These are phyloP conservation scores for Beris morrisii DNA, from an alignment of 2,888 invertebrate genomes.

Conservation along the genomic window DNA sequence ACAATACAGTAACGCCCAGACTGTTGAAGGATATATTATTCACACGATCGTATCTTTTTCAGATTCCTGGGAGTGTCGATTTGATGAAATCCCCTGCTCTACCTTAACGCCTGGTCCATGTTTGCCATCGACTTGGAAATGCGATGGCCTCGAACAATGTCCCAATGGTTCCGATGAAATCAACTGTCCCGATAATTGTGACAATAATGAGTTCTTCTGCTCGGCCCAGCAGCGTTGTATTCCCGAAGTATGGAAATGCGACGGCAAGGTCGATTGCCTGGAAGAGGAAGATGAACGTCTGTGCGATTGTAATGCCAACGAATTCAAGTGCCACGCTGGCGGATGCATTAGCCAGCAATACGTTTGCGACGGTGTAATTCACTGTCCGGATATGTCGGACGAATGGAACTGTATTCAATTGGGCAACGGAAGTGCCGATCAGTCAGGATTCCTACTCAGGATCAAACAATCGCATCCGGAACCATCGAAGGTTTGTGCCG, in stretches of 20 bases:
- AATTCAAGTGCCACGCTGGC: conserved; percentile 62
- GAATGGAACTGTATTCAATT: conserved; percentile 62
- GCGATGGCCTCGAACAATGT: conserved; percentile 63
- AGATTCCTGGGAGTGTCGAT: conserved; percentile 59
- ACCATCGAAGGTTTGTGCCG: conserved; percentile 56
- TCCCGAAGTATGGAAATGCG: conserved; percentile 62
- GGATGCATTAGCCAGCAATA: conserved; percentile 60
- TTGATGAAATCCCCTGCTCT: conserved; percentile 62
- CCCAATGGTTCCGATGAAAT: conserved; percentile 61
- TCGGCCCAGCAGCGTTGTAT: conserved; percentile 63
- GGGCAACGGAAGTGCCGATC: conserved; percentile 37
- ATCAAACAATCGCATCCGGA: conserved; percentile 40
- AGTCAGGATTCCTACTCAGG: conserved; percentile 36
- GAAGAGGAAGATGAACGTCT: conserved; percentile 63
- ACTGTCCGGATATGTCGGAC: conserved; percentile 66
- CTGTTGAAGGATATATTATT: no score
- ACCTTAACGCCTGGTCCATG: conserved; percentile 55
- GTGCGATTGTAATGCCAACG: conserved; percentile 60
- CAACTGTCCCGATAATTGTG: conserved; percentile 59
- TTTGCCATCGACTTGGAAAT: conserved; percentile 62
- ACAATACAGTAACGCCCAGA: no score
- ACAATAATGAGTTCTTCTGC: conserved; percentile 62
- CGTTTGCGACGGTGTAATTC: conserved; percentile 62
- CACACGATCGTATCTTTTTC: not conserved
- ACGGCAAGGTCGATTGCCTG: conserved; percentile 61